Evolutionary conservation across 2,888 invertebrate genomes (phyloP).

Genomic region (Helobdella robusta): DNA sequence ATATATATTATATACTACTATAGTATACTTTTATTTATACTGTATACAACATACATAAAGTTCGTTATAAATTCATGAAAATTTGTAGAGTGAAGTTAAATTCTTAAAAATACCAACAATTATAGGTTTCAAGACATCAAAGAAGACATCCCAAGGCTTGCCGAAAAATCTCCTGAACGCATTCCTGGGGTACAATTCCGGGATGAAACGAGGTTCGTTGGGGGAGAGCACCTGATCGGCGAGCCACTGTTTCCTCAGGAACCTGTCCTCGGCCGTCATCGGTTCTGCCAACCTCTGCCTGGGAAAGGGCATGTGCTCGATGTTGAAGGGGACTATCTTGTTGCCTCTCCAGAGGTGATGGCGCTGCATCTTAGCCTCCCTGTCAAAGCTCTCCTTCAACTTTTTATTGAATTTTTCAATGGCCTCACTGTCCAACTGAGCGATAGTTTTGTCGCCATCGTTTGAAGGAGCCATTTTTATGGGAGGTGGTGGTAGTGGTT

Average conservation of each 20-base stretch:
- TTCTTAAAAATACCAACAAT: slow-evolving; percentile 31
- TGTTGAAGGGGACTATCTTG: slow-evolving; percentile 42
- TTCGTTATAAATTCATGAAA: background rate
- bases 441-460: slow-evolving; percentile 27
- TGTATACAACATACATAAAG: too few species aligned
- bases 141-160: slow-evolving; percentile 38
- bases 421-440: slow-evolving; percentile 32
- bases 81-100: background rate
- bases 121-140: slow-evolving; percentile 30
- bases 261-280: slow-evolving; percentile 44
- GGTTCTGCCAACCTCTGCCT: slow-evolving; percentile 39
- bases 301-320: slow-evolving; percentile 43
- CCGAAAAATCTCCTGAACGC: slow-evolving; percentile 38
- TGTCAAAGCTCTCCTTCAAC: slow-evolving; percentile 25
- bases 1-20: too few species aligned
- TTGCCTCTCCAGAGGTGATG: slow-evolving; percentile 38
- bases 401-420: slow-evolving; percentile 32
- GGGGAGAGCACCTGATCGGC: slow-evolving; percentile 43
- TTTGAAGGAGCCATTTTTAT: background rate
- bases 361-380: slow-evolving; percentile 31
- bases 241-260: slow-evolving; percentile 44
- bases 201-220: slow-evolving; percentile 41
- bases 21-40: too few species aligned
- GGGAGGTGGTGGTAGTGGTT: background rate
- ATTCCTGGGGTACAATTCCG: slow-evolving; percentile 40